Base-by-base conservation (phyloP, 2,113 vertebrate genomes). In the Charina bottae region DNA sequence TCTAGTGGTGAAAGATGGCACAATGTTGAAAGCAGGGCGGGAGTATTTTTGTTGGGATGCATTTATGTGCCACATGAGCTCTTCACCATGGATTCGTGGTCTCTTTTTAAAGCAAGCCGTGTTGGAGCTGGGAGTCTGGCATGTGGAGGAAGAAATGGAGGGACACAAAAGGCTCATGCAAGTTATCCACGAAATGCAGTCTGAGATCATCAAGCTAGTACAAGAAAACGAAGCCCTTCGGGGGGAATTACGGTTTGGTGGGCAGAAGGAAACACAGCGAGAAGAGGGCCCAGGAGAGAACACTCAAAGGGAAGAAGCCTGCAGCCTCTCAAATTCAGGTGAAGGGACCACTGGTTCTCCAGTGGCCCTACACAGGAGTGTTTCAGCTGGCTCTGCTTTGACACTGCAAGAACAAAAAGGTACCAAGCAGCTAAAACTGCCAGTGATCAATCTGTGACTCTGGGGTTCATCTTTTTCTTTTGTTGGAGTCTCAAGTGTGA, bases 151-250 rank as follows among this genome's bases (percentile, higher is more conserved):
- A 89, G 53, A 60, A 85, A 99, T 99, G 99, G 99, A 99, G 89
- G 97, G 97, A 26, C 97, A 97, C 53, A 15, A 78, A 1, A 97
- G 97, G 90, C 97, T 99, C 28, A 94, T 98, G n/a, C 97, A 96
- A 92, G 93, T 99, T 87, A 98, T 99, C 96, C 96, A 96, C 93
- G 98, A 99, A 95, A 98, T 99, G 98, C 97, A 64, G 1, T 97
- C 97, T 5, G 98, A 99, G 8, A 99, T 99, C 95, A 96, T 97
- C 93, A 98, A 97, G 93, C 95, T 99, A 94, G 98, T 99, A 96
- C 97, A 94, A 15, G 99, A 99, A 89, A 99, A 99, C 95, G 96
- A 93, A 37, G 97, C 96, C 3, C 98, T 99, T 87, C 96, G 96
- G 0, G 97, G 96, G 89, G 97, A 97, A 89, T 90, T 97, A 87